Evolutionary conservation across 2,797 vertebrate species (phyloP).

Genomic region (Lepus townsendii): DNA sequence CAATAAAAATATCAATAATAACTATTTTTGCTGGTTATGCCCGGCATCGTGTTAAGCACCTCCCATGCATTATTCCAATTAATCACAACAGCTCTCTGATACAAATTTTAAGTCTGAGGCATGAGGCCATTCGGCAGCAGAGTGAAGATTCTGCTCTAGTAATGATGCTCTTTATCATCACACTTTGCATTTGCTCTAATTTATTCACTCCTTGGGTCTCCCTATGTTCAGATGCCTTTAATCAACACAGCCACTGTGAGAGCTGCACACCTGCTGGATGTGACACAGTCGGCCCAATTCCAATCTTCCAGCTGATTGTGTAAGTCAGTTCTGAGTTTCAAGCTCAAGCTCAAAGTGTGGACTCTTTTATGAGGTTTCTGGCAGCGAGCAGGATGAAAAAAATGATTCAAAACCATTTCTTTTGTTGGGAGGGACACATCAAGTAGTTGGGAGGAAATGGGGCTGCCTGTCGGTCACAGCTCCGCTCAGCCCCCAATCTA

Average conservation of each 20-base stretch:
- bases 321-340: slow-evolving; percentile 5
- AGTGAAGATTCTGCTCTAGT: not conserved
- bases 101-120: not conserved
- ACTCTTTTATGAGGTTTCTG: slow-evolving; percentile 76
- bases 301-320: not conserved
- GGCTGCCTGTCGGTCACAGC: slow-evolving; percentile 70
- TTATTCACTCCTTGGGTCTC: not conserved
- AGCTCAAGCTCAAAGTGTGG: slow-evolving; percentile 75
- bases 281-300: not conserved
- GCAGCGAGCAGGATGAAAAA: slow-evolving; percentile 73
- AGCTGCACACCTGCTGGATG: not conserved
- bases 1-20: slow-evolving; percentile 62
- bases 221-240: not conserved
- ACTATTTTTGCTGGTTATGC: not conserved
- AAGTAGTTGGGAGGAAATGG: slow-evolving; percentile 81
- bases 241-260: not conserved
- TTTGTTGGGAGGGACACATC: slow-evolving; percentile 80
- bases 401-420: slow-evolving; percentile 77
- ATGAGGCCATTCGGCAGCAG: not conserved
- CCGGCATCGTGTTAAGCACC: not conserved
- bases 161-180: not conserved
- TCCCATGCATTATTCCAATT: not conserved
- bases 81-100: not conserved
- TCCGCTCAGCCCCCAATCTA: slow-evolving; percentile 64
- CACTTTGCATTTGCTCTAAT: not conserved